Conservation (phyloP, 2,113 vertebrate genomes). For the Progne subis region DNA sequence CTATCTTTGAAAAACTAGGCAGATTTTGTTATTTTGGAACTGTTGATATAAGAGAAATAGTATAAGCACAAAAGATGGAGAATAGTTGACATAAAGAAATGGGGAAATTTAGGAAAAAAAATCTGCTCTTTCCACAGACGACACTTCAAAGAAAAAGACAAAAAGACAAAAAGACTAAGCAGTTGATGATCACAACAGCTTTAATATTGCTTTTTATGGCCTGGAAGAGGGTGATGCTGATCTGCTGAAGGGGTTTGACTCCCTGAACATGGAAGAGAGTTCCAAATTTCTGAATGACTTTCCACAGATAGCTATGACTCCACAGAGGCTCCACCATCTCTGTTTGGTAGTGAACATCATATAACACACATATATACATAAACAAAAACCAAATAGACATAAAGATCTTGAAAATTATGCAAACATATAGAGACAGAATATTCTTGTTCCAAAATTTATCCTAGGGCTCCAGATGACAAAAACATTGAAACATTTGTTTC, state of each 20-base stretch:
- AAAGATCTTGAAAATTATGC: neutral
- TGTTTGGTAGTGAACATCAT: neutral
- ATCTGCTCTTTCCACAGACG: neutral
- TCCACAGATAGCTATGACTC: neutral
- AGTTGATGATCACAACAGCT: neutral
- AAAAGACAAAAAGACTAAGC: neutral
- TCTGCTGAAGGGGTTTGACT: neutral
- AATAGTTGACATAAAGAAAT: neutral
- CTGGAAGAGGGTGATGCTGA: neutral
- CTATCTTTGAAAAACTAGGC: neutral
- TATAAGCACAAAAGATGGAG: neutral
- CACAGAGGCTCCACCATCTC: neutral
- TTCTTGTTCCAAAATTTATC: neutral
- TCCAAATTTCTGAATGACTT: neutral
- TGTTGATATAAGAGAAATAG: neutral
- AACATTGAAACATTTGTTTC: neutral
- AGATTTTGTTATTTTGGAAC: neutral
- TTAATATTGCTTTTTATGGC: neutral
- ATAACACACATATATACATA: neutral
- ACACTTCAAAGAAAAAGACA: neutral
- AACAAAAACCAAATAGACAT: neutral
- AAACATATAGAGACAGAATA: constrained; percentile 5
- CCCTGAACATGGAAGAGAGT: neutral
- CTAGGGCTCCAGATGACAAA: constrained; percentile 22
- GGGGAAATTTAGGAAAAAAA: neutral